Base-by-base conservation (phyloP, 2,113 vertebrate genomes). In the Oenanthe oenanthe region DNA sequence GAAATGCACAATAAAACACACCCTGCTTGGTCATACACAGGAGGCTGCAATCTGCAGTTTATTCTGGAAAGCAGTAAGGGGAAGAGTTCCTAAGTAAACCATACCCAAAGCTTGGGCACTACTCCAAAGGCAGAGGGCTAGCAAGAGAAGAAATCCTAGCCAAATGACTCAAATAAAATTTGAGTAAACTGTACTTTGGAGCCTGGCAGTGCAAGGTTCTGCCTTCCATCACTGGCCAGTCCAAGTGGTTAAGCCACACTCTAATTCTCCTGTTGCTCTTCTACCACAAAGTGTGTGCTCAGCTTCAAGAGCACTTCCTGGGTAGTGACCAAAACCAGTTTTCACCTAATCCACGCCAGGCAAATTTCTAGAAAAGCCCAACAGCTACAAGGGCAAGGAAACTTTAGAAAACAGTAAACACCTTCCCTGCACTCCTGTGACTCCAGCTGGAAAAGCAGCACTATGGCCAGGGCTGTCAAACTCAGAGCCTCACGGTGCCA, bases 41-140 rank as follows among this genome's bases (percentile, higher is more conserved):
- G 32, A 73, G 45, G 24, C 62, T 87, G 63, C 71, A 75, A 65
- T 28, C 38, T 31, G 48, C 24, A 70, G 66, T 66, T 85, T 92
- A 42, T 24, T 16, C 13, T 65, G 63, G 71, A 68, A 94, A 66
- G 47, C 2, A 1, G 28, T 10, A 51, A 51, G 20, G 15, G 74
- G 40, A 96, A 80, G 43, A 91, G 56, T 45, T 66, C 43, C 34
- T 34, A 85, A 88, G 34, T 36, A 93, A 91, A 80, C 31, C 50
- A 70, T 48, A 75, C 29, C 26, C 62, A 54, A 76, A 94, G 25
- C 32, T 83, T 83, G 75, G 92, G 81, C 15, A 1, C 56, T 53
- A 26, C n/a, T 83, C 67, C 71, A 90, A 51, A 63, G 65, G 47
- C 32, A 76, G 53, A 79, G 48, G 63, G 56, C 47, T 79, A 92